Evolutionary conservation across 2,797 vertebrate species (phyloP).

Genomic region (Mycteria americana): DNA sequence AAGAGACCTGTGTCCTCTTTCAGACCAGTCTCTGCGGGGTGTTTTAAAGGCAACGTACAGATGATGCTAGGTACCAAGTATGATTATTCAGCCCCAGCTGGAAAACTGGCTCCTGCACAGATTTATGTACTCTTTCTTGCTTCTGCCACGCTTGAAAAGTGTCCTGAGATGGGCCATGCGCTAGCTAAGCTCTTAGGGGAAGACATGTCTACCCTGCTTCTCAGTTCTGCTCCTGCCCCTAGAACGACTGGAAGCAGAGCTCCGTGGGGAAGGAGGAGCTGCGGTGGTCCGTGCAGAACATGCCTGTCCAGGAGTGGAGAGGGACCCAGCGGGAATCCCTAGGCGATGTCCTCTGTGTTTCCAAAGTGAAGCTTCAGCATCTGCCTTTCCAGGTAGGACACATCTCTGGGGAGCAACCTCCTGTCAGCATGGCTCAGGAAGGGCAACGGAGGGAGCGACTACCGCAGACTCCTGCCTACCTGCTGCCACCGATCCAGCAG

Average conservation of each 20-base stretch:
- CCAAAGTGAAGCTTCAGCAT: slow-evolving; percentile 91
- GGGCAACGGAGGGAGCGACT: neutral
- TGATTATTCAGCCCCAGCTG: neutral
- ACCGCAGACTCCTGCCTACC: neutral
- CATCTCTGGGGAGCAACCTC: neutral
- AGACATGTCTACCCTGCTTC: neutral
- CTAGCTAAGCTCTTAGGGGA: neutral
- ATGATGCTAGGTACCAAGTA: neutral
- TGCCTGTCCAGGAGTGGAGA: slow-evolving; percentile 85
- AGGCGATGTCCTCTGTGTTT: slow-evolving; percentile 84
- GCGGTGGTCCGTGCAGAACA: slow-evolving; percentile 85
- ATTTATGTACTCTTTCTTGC: neutral
- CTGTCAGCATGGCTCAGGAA: neutral
- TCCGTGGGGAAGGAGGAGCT: slow-evolving; percentile 78
- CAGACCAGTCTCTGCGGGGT: neutral
- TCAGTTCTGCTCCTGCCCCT: slow-evolving; percentile 8
- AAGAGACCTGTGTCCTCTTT: neutral
- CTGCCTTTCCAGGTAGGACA: slow-evolving; percentile 89
- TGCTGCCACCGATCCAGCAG: neutral
- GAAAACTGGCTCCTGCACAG: neutral
- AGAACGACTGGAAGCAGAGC: slow-evolving; percentile 51
- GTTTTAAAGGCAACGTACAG: neutral
- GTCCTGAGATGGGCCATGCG: rapidly evolving
- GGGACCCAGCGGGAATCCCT: slow-evolving; percentile 84
- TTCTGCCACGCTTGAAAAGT: neutral